Base-by-base conservation (phyloP, 2,113 vertebrate genomes). In the Myiozetetes cayanensis region DNA sequence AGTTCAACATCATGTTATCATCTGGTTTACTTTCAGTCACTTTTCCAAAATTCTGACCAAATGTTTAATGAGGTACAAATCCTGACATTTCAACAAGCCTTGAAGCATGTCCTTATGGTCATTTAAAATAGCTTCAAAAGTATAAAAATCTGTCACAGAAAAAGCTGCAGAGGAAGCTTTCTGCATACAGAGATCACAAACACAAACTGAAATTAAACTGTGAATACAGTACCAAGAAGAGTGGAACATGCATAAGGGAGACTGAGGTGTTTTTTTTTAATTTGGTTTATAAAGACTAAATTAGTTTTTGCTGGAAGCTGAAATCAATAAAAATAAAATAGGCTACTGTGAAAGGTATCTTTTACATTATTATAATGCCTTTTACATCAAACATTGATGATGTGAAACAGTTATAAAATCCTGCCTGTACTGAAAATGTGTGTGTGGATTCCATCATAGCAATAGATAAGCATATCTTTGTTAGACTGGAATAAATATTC, bases 401-500 rank as follows among this genome's bases (percentile, higher is more conserved):
- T 24, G 43, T 71, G 27, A 91, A 89, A 94, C 22, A 66, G n/a
- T 55, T 94, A 83, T 49, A 88, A 91, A 90, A 89, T 73, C 77
- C 72, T 79, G 41, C 35, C 24, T 62, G 15, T 83, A 28, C 14
- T 86, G 13, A 68, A 71, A n/a, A n/a, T 24, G 18, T 35, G 13
- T 21, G 12, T 68, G 49, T 83, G 39, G 28, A 73, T 94, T 92
- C 63, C 72, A 90, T 18, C 52, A 81, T 15, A 71, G 50, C 28
- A 90, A 86, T 78, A 93, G 49, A 80, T 66, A 81, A 89, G 90
- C 16, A 25, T 18, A 31, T 83, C 67, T 96, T 94, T 92, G 41
- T 73, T 89, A 5, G 5, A 43, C 78, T 63, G 37, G 27, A 65
- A 86, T 96, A 94, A 96, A 93, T 96, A 96, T 93, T 83, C 76